These are phyloP conservation scores for Drosophila borborema DNA, from an alignment of 2,888 invertebrate genomes.

Conservation along the genomic window DNA sequence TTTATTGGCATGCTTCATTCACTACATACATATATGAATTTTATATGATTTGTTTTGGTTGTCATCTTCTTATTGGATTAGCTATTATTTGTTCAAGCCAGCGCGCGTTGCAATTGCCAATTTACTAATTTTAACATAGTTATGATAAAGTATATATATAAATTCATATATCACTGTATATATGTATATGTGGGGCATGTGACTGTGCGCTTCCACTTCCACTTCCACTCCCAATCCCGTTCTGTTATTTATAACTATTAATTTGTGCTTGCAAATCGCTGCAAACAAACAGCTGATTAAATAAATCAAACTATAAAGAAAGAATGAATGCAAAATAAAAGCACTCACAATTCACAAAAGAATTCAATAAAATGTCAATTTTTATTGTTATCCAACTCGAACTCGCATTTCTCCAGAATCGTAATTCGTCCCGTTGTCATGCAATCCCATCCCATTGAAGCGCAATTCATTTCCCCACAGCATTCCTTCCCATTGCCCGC, in stretches of 20 bases:
- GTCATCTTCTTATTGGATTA: slow-evolving; percentile 11
- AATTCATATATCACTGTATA: background rate
- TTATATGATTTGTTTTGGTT: slow-evolving; percentile 2
- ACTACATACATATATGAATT: background rate
- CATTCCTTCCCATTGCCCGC: background rate
- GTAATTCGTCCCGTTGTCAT: slow-evolving; percentile 38
- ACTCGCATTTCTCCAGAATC: slow-evolving; percentile 54
- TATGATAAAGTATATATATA: background rate
- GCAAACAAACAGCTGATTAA: slow-evolving; percentile 53
- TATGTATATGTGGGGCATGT: slow-evolving; percentile 28
- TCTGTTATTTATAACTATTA: slow-evolving; percentile 62
- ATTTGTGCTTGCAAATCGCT: slow-evolving; percentile 69
- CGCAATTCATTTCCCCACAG: slow-evolving; percentile 9
- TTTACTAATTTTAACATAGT: slow-evolving; percentile 17
- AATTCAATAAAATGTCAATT: slow-evolving; percentile 14
- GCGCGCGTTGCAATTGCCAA: slow-evolving; percentile 7
- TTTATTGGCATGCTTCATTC: background rate
- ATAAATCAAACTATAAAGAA: slow-evolving; percentile 53
- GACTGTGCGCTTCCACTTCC: slow-evolving; percentile 18
- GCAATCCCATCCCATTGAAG: slow-evolving; percentile 3
- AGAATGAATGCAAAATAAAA: background rate
- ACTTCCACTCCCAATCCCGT: slow-evolving; percentile 27
- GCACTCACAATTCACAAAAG: slow-evolving; percentile 10
- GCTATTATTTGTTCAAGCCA: slow-evolving; percentile 2
- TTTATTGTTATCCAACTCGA: slow-evolving; percentile 35